Percentiles rank a stretch among this genome's conserved stretches.
Conservation (phyloP, 2,113 vertebrate species). For the Rhinoptilus africanus region DNA sequence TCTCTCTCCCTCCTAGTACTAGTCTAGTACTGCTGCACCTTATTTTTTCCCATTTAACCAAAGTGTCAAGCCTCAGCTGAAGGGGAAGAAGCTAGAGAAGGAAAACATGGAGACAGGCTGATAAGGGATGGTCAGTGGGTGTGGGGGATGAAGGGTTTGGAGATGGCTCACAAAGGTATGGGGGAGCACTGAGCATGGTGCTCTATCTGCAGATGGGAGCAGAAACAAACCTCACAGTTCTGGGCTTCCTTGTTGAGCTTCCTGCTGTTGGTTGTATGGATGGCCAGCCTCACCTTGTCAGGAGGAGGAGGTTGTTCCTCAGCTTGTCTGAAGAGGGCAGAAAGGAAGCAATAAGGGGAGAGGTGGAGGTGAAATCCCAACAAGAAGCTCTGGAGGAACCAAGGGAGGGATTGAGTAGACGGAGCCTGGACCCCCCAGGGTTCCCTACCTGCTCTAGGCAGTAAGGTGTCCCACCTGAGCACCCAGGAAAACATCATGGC, state of each 20-base stretch:
- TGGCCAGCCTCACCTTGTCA: neutral
- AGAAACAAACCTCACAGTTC: neutral
- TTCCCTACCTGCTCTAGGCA: neutral
- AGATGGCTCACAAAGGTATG: neutral
- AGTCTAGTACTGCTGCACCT: neutral
- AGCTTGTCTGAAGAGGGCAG: neutral
- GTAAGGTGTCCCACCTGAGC: neutral
- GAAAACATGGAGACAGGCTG: neutral
- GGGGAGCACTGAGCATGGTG: neutral
- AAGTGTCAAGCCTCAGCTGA: neutral
- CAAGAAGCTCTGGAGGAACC: neutral
- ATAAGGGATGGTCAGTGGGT: neutral
- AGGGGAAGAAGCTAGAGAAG: neutral
- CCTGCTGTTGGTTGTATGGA: neutral
- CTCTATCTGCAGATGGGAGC: neutral
- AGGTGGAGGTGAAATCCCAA: neutral
- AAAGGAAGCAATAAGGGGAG: neutral
- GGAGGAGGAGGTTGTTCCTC: neutral
- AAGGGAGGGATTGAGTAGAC: neutral
- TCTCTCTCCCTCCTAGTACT: neutral
- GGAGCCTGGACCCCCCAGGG: neutral
- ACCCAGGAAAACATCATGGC: neutral
- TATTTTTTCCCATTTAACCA: neutral
- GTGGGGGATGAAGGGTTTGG: neutral
- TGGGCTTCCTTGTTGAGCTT: neutral